Evolutionary conservation across 2,113 vertebrate species (phyloP), one percentile per base, ranked within the genome.

Genomic region (Pygoscelis antarcticus): DNA sequence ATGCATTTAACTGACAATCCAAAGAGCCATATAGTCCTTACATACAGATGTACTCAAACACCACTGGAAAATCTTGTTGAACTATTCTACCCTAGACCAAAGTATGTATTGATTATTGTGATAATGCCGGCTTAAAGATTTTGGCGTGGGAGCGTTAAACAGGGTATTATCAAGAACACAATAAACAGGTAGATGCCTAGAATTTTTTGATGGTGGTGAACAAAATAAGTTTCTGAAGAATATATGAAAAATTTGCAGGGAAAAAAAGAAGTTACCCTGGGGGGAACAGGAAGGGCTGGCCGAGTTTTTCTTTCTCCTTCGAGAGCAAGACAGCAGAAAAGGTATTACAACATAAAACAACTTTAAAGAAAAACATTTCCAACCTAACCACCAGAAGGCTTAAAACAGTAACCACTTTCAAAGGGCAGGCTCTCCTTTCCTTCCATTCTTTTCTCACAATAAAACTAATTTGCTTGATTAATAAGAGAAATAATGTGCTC

Each of bases 381-480:
- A 96, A 58, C 51, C 34, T 75, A 85, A 69, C 3, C 1, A 92
- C 18, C n/a, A 77, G 49, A 18, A 80, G 60, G 46, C 57, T 95
- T 69, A 90, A 95, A 92, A 85, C 16, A 94, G 68, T n/a, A 90
- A 76, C 30, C 32, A 62, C 62, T 83, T 93, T 74, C 44, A 90
- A 88, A 93, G 62, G 58, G 54, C 32, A 86, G 38, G 38, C n/a
- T 95, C 81, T 90, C 66, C 74, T 64, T 81, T 58, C 65, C 66
- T 83, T 87, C 84, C 61, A 55, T 44, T 82, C 44, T 64, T 80
- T 80, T 68, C 66, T 83, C 7, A 4, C 51, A 76, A 69, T 80
- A 87, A 87, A 85, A 85, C 22, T 49, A n/a, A 91, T 93, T 76
- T 80, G 49, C 51, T 83, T 86, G 70, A 90, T 96, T 90, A 96